Percentiles rank a stretch among this genome's conserved stretches.
Conservation (phyloP, 2,888 invertebrate genomes). For the Caenorhabditis sinica region DNA sequence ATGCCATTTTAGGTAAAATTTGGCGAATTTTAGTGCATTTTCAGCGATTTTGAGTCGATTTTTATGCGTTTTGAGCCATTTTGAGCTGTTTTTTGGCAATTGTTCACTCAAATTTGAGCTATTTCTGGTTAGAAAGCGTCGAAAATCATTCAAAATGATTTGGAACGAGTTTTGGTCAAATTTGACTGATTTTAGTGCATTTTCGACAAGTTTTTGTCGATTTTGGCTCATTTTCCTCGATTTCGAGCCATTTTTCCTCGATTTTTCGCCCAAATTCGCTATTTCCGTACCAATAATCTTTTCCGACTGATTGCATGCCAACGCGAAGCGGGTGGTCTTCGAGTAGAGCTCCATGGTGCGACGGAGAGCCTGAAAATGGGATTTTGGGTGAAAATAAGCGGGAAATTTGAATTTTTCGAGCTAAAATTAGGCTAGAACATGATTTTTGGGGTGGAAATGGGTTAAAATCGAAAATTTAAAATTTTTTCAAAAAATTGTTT, state of each 20-base stretch:
- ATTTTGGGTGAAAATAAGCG: not conserved
- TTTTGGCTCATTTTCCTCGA: not conserved
- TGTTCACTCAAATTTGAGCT: too few relatives aligned
- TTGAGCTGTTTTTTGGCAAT: too few relatives aligned
- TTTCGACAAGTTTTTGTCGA: too few relatives aligned
- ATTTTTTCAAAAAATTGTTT: too few relatives aligned
- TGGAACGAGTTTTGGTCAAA: not conserved
- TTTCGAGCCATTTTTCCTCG: too few relatives aligned
- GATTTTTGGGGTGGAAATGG: too few relatives aligned
- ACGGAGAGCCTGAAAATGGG: constrained; percentile 90
- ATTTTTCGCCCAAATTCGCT: not conserved
- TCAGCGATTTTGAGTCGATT: too few relatives aligned
- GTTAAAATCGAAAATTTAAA: not conserved
- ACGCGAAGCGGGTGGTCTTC: constrained; percentile 95
- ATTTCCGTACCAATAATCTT: constrained; percentile 90
- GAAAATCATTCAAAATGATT: too few relatives aligned
- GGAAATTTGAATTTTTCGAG: not conserved
- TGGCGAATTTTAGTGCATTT: too few relatives aligned
- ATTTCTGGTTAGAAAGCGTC: too few relatives aligned
- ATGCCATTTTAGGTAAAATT: too few relatives aligned
- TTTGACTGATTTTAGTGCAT: constrained; percentile 4
- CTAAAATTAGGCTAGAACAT: not conserved
- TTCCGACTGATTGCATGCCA: constrained; percentile 98
- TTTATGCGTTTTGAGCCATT: too few relatives aligned
- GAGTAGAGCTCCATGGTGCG: constrained; percentile 99